These are phyloP conservation scores for Danio albolineatus DNA, from an alignment of 2,797 vertebrate species.

Conservation along the genomic window DNA sequence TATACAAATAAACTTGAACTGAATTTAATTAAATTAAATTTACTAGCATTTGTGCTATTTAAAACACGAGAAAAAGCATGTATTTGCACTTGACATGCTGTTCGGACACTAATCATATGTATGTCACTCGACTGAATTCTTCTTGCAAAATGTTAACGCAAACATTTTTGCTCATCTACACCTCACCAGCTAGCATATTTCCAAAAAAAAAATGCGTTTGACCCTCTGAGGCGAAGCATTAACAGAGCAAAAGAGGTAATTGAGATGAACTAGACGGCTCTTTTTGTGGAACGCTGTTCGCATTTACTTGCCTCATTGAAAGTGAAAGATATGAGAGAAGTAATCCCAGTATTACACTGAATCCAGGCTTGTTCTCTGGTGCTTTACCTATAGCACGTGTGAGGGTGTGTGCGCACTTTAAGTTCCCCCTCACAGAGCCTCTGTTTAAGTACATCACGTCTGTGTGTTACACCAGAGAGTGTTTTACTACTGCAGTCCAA, in stretches of 20 bases:
- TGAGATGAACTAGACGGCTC: slow-evolving; percentile 33
- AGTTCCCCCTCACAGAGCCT: slow-evolving; percentile 14
- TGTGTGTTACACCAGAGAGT: slow-evolving; percentile 52
- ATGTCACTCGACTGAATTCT: too few relatives aligned
- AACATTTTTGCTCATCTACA: not conserved
- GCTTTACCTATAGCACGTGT: slow-evolving; percentile 19
- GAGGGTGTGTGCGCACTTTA: not conserved
- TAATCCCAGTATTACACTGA: slow-evolving; percentile 45
- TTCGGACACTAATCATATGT: too few relatives aligned
- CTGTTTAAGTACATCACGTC: slow-evolving; percentile 53
- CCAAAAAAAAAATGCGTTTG: slow-evolving; percentile 16
- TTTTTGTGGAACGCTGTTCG: slow-evolving; percentile 29
- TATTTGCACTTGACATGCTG: too few relatives aligned
- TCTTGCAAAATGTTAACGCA: not conserved
- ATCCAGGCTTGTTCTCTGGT: slow-evolving; percentile 22
- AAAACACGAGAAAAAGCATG: too few relatives aligned
- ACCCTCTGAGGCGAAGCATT: slow-evolving; percentile 34
- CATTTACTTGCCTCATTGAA: slow-evolving; percentile 42
- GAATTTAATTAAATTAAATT: too few relatives aligned
- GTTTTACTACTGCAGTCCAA: slow-evolving; percentile 57
- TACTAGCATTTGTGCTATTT: too few relatives aligned
- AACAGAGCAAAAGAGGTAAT: slow-evolving; percentile 24
- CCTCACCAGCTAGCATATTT: not conserved
- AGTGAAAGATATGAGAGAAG: slow-evolving; percentile 41
- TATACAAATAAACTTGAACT: too few relatives aligned